These are phyloP conservation scores for Clupea harengus DNA, from an alignment of 2,113 vertebrate species.

Conservation along the genomic window DNA sequence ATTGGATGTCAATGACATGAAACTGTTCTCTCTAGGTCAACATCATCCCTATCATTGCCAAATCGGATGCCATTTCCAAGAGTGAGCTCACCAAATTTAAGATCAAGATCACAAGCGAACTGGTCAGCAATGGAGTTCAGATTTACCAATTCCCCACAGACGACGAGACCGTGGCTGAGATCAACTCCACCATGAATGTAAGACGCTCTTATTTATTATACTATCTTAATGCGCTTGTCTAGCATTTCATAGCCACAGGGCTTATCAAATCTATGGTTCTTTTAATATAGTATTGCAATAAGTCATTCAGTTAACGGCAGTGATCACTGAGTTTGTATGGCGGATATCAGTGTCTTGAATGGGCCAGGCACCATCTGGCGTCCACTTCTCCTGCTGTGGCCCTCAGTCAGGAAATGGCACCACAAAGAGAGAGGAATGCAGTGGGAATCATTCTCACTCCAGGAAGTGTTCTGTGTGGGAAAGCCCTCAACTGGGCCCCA, in stretches of 20 bases:
- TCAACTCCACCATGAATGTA: conserved; percentile 98
- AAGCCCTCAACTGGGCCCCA: conserved; percentile 33
- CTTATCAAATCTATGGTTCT: no score
- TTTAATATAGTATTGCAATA: neutral
- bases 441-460: conserved; percentile 40
- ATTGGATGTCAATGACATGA: neutral
- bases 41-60: conserved; percentile 96
- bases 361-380: conserved; percentile 39
- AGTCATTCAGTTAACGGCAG: neutral
- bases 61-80: conserved; percentile 96
- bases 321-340: conserved; percentile 18
- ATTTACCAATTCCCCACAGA: conserved; percentile 99
- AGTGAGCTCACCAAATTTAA: conserved; percentile 98
- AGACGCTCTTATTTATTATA: conserved; percentile 51
- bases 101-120: conserved; percentile 97
- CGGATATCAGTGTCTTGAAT: conserved; percentile 14
- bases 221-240: neutral
- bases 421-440: conserved; percentile 31
- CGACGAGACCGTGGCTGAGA: conserved; percentile 93
- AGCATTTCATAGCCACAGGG: neutral
- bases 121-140: conserved; percentile 97
- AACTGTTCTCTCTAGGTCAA: conserved; percentile 79
- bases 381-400: conserved; percentile 32
- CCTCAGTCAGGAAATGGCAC: conserved; percentile 46
- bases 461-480: conserved; percentile 61